Conservation (phyloP, 2,888 invertebrate species). For the Acleris emargana region DNA sequence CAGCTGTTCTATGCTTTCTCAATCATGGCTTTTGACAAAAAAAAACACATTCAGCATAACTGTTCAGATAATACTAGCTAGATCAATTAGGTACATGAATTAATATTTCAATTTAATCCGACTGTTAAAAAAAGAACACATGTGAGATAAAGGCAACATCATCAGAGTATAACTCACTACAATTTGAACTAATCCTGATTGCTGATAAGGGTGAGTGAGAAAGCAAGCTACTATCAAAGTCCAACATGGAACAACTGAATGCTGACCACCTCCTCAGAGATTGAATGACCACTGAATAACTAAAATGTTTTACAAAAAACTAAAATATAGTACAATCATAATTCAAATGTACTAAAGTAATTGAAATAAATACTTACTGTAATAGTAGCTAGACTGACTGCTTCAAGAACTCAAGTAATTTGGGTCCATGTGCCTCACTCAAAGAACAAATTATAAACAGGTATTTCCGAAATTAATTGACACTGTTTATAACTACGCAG, state of each 20-base stretch:
- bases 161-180: too few relatives aligned
- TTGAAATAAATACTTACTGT: slow-evolving; percentile 23
- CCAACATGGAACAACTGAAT: slow-evolving; percentile 9
- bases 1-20: too few relatives aligned
- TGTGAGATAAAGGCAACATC: too few relatives aligned
- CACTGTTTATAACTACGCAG: slow-evolving; percentile 30
- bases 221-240: slow-evolving; percentile 22
- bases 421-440: slow-evolving; percentile 26
- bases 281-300: neutral
- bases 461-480: slow-evolving; percentile 17
- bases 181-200: too few relatives aligned
- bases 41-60: too few relatives aligned
- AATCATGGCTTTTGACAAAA: too few relatives aligned
- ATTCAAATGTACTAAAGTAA: neutral
- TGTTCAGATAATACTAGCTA: too few relatives aligned
- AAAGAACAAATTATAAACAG: slow-evolving; percentile 14
- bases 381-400: slow-evolving; percentile 4
- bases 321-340: neutral
- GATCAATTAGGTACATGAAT: too few relatives aligned
- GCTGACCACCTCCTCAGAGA: neutral
- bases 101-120: too few relatives aligned
- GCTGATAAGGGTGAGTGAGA: slow-evolving; percentile 1
- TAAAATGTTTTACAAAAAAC: neutral
- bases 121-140: too few relatives aligned
- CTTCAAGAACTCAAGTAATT: slow-evolving; percentile 5